Base-by-base conservation (phyloP, 2,888 invertebrate species). In the Anoncus sp. region DNA sequence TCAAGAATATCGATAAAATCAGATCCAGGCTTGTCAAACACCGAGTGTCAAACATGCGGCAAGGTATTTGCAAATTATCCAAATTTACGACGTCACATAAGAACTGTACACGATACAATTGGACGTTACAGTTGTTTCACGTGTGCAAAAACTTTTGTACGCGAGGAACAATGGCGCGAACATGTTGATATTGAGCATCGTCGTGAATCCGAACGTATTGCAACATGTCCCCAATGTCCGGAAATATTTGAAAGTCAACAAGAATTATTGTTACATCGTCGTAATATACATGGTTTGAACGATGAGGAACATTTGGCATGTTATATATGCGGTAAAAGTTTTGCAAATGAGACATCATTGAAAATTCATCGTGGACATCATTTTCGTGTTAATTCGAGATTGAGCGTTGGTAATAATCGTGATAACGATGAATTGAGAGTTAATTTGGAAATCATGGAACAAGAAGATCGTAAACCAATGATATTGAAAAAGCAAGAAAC, bases 341-440 rank as follows among this genome's bases (percentile, higher is more conserved):
- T 95, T 62, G 93, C 92, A 76, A 94, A 95, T 14, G 94, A 94
- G 22, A 91, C 93, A 18, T 94, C 95, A 12, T 87, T 95, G 31
- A 94, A 94, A 63, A 95, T 91, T 90, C 95, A 93, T 90, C 92
- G 90, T 90, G 94, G 92, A 88, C 94, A 87, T 92, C 95, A 90
- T 92, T 94, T 90, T 89, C 93, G 87, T 86, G 93, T 86, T 89
- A 94, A 89, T 81, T 93, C 82, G 71, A 92, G 81, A 12, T 73
- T 87, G 10, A 81, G 82, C 51, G 70, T 82, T 6, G 75, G 80
- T 1, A 79, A 79, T 47, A 55, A 51, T 10, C 67, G 24, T 7
- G 16, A n/a, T 3, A 40, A 51, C 1, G 7, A 20, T 20, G 49
- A 10, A 7, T 6, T 10, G 9, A 20, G 10, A 10, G 7, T 22